phyloP scores from a whole-genome alignment of 2,797 vertebrate genomes.

The Sebastes melanostomus region DNA sequence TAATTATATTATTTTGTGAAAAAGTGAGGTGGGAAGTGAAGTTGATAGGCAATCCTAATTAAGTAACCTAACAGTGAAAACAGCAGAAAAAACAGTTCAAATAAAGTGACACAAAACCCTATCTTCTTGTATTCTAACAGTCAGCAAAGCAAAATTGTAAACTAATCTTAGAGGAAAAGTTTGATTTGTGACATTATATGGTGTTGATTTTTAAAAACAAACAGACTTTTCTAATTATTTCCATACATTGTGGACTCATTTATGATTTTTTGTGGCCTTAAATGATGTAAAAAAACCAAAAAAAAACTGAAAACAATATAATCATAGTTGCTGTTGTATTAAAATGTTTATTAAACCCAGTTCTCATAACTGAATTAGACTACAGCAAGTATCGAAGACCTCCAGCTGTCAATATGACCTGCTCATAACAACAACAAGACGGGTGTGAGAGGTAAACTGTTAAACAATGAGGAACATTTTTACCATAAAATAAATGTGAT shows the following conservation, averaged over 20 bases:
- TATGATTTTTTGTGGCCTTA: not conserved
- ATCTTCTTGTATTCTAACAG: not conserved
- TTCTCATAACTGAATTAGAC: not conserved
- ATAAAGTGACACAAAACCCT: not conserved
- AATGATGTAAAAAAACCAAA: no score
- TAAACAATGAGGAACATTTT: not conserved
- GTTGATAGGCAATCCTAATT: no score
- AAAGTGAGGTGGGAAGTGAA: not conserved
- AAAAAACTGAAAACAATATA: not conserved
- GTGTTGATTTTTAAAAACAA: not conserved
- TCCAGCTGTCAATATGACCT: not conserved
- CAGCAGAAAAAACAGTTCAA: not conserved
- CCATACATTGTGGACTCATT: not conserved
- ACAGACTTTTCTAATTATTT: not conserved
- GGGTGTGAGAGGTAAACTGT: not conserved
- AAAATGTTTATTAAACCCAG: conserved; percentile 30
- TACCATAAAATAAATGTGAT: not conserved
- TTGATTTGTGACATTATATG: not conserved
- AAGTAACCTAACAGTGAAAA: not conserved
- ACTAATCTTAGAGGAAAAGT: not conserved
- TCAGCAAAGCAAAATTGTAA: not conserved
- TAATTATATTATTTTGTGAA: not conserved
- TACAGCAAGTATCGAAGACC: not conserved
- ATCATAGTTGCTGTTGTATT: not conserved
- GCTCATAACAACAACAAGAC: not conserved